These are phyloP conservation scores for Cariama cristata DNA, from an alignment of 2,113 vertebrate genomes.

Conservation along the genomic window DNA sequence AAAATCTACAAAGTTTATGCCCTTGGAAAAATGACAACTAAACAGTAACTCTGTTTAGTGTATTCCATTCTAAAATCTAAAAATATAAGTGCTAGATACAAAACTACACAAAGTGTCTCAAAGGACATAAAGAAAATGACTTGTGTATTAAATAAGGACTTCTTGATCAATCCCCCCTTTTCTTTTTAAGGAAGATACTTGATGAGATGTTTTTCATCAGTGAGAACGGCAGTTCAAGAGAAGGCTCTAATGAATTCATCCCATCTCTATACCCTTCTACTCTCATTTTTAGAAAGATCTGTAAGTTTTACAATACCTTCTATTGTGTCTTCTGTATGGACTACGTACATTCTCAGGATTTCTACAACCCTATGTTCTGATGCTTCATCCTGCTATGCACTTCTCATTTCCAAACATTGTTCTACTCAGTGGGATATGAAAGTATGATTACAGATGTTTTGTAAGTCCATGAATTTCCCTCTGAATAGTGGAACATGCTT, in stretches of 20 bases:
- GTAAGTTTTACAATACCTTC: background rate
- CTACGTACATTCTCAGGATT: background rate
- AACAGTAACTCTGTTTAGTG: background rate
- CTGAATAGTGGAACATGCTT: background rate
- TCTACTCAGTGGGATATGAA: background rate
- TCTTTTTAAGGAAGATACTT: background rate
- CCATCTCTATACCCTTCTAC: background rate
- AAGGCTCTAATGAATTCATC: background rate
- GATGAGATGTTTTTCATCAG: background rate
- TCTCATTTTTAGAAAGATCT: background rate
- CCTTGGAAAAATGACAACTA: background rate
- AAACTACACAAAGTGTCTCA: background rate
- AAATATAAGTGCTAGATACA: background rate
- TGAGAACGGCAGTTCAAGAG: background rate
- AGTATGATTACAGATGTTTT: background rate
- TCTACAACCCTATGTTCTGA: background rate
- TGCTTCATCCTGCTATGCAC: background rate
- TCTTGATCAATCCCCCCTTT: background rate
- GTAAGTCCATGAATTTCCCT: background rate
- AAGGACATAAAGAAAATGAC: background rate
- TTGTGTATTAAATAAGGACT: background rate
- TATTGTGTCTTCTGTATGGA: background rate
- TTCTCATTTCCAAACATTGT: background rate
- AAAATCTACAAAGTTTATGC: background rate
- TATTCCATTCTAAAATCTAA: background rate